Conservation (phyloP, 2,797 vertebrate species). For the Labeo calbasu region DNA sequence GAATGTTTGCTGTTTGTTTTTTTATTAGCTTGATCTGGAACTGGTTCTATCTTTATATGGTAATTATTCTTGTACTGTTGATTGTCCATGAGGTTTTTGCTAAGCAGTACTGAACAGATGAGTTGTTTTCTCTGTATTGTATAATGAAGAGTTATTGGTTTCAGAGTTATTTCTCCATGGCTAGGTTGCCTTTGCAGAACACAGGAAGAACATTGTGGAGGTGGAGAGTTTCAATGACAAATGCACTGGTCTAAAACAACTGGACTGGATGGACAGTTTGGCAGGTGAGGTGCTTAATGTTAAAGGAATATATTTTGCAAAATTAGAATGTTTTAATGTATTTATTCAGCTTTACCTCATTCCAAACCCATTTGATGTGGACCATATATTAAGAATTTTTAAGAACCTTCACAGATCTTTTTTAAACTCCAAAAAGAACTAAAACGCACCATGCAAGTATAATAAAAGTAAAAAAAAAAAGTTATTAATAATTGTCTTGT, state of each 20-base stretch:
- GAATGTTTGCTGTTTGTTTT: slow-evolving; percentile 83
- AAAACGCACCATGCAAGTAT: too few relatives aligned
- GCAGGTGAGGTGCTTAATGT: slow-evolving; percentile 71
- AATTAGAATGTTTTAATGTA: not conserved
- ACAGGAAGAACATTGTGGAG: slow-evolving; percentile 85
- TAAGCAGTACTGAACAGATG: not conserved
- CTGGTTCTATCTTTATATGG: slow-evolving; percentile 96
- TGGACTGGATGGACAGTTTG: slow-evolving; percentile 85
- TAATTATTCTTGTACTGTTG: slow-evolving; percentile 61
- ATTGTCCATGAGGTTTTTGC: not conserved
- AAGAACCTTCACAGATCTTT: not conserved
- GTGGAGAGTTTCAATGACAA: slow-evolving; percentile 76
- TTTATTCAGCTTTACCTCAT: not conserved
- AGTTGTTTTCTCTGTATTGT: not conserved
- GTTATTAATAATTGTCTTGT: not conserved
- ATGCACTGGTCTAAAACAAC: slow-evolving; percentile 78
- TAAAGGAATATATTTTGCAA: not conserved
- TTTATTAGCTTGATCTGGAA: slow-evolving; percentile 91
- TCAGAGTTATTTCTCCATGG: too few relatives aligned
- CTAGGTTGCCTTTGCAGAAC: slow-evolving; percentile 86
- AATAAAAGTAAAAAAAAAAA: too few relatives aligned
- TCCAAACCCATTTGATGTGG: too few relatives aligned
- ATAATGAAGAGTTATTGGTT: too few relatives aligned
- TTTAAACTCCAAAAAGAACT: too few relatives aligned
- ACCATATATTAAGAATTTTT: not conserved